Conservation (phyloP, 2,113 vertebrate genomes). For the Nestor notabilis region DNA sequence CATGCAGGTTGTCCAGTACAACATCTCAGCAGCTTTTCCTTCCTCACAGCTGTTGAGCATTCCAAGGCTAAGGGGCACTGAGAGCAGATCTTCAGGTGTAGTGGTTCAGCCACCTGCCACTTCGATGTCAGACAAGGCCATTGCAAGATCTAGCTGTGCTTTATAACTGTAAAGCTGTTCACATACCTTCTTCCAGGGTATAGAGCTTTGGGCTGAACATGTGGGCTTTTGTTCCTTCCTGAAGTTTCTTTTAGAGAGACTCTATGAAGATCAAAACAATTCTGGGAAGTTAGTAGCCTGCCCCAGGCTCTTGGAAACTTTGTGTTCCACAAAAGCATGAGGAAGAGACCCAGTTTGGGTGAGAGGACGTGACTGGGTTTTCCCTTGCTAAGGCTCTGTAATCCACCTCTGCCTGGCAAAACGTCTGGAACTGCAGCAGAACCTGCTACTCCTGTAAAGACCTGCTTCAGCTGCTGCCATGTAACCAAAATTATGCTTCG, state of each 20-base stretch:
- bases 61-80: background rate
- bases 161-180: background rate
- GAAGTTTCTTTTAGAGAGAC: background rate
- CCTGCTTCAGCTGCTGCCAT: background rate
- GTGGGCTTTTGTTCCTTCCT: background rate
- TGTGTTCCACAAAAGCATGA: background rate
- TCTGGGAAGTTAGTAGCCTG: background rate
- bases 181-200: background rate
- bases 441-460: background rate
- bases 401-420: background rate
- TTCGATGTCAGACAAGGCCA: background rate
- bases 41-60: background rate
- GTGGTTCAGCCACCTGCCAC: background rate
- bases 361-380: background rate
- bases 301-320: background rate
- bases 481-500: background rate
- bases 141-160: background rate
- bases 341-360: background rate
- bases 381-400: background rate
- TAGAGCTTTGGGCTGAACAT: background rate
- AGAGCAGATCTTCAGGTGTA: background rate
- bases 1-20: fast-evolving
- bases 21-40: background rate
- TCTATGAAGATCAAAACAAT: background rate
- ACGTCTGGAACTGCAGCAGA: background rate